phyloP scores from a whole-genome alignment of 92 coral and sea anemone species.

The Epizoanthus rinbou region DNA sequence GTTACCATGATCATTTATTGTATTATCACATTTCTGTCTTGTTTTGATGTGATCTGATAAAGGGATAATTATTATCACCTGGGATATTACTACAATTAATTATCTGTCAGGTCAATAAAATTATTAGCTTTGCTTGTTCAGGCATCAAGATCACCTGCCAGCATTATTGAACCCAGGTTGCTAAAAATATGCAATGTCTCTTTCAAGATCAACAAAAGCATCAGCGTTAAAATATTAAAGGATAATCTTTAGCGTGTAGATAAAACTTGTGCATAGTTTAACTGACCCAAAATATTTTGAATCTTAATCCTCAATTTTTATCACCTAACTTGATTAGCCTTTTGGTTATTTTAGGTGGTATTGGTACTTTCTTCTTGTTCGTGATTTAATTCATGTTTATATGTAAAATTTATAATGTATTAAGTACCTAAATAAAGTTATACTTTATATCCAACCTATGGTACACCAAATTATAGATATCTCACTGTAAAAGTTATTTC shows the following conservation, averaged over 20 bases:
- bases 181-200: background rate
- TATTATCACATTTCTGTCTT: conserved; percentile 13
- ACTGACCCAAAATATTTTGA: no score
- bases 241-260: conserved; percentile 11
- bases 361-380: no score
- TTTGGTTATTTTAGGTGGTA: no score
- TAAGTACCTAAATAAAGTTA: no score
- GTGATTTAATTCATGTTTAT: no score
- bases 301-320: no score
- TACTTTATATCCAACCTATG: background rate
- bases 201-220: background rate
- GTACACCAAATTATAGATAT: conserved; percentile 18
- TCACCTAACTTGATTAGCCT: no score
- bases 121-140: background rate
- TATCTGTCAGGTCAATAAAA: background rate
- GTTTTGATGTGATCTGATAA: background rate
- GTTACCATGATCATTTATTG: conserved; percentile 30
- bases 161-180: background rate
- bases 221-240: conserved; percentile 28
- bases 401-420: no score
- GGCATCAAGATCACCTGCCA: background rate
- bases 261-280: conserved; percentile 28
- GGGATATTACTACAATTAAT: background rate
- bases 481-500: no score
- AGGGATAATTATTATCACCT: background rate